Percentiles rank a stretch among this genome's conserved stretches.
Conservation (phyloP, 1,140 invertebrate genomes). For the Rhizoglyphus robini region DNA sequence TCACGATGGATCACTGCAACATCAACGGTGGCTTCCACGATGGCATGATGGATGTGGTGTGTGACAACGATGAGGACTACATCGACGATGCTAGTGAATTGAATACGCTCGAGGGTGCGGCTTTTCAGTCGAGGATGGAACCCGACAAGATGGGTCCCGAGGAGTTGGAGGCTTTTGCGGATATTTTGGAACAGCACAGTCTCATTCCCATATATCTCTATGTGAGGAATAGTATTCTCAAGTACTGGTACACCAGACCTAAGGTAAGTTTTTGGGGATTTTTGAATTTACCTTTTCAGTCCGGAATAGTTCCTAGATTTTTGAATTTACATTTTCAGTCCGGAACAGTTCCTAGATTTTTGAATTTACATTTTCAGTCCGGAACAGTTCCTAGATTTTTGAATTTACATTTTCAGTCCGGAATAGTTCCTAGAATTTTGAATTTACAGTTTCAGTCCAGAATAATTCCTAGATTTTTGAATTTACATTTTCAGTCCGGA, state of each 20-base stretch:
- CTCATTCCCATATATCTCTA: conserved; percentile 25
- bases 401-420: no score
- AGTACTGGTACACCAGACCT: background rate
- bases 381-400: no score
- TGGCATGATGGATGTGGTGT: background rate
- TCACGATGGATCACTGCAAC: background rate
- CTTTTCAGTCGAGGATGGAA: conserved; percentile 75
- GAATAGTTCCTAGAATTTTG: no score
- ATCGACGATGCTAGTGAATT: conserved; percentile 24
- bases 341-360: no score
- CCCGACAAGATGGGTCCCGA: conserved; percentile 87
- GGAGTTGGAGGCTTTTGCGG: conserved; percentile 84
- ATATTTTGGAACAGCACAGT: conserved; percentile 54
- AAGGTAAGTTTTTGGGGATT: conserved; percentile 25
- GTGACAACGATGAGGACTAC: background rate
- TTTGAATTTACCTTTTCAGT: no score
- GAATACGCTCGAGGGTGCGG: conserved; percentile 63
- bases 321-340: no score
- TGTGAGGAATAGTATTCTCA: conserved; percentile 7
- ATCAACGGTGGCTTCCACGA: background rate
- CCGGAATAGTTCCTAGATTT: no score
- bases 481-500: no score
- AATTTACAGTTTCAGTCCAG: no score
- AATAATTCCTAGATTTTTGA: no score
- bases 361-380: no score